Evolutionary conservation across 53 echinoderm and acorn worm species (phyloP), one percentile per base, ranked within the genome.

Genomic region (Henricia sp.): DNA sequence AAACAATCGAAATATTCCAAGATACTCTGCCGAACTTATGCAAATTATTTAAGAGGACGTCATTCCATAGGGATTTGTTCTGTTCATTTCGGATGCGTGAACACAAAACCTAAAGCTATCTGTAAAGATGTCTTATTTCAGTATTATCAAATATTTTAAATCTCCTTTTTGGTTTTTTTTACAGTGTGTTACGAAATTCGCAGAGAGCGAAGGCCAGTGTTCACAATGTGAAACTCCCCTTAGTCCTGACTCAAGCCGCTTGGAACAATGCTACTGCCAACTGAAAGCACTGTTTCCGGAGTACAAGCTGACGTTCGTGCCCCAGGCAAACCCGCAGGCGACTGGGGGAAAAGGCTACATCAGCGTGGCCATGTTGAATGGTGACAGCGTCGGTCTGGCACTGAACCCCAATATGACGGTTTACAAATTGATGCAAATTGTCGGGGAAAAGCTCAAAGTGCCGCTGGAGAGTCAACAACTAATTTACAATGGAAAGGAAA

Each of bases 271-370:
- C 35, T 51, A 37, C 58, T 42, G 28, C 36, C 42, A 65, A 11
- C 48, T 86, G 24, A 57, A 86, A 37, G 76, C 76, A 0, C 28
- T 86, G 16, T 86, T 86, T 75, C 86, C 86, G 10, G 85, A 85
- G 56, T 44, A 55, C 27, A 41, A 71, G 37, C 63, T 41, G 14
- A 72, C 23, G 16, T 51, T 46, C n/a, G 86, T 72, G 26, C 70
- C 52, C 50, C 42, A 75, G 65, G 14, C 38, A 2, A 59, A 43
- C 4, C 16, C 64, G 21, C 13, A 23, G 11, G 16, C 59, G 36
- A 8, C 14, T 11, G 52, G 66, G 5, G 55, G 35, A 28, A 43
- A 9, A 57, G 69, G 33, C 48, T 67, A 67, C 66, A 20, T 75
- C 48, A 86, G 62, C 12, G 51, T 86, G 68, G 60, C 67, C 64